Evolutionary conservation across 2,888 invertebrate species (phyloP).

Genomic region (Lasioglossum marginatum): DNA sequence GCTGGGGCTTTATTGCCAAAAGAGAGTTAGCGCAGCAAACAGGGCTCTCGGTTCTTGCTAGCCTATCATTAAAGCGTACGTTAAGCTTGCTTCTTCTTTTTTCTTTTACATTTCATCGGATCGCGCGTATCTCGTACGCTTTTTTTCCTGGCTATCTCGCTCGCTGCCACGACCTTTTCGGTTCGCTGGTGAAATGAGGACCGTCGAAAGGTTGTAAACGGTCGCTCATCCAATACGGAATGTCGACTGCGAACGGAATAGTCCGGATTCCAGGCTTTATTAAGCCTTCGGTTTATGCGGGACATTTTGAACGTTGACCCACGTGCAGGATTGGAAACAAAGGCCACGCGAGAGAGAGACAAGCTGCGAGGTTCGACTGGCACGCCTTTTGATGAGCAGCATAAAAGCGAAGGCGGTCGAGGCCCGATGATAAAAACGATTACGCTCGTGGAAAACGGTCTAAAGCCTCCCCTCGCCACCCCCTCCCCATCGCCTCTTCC

Average conservation of each 20-base stretch:
- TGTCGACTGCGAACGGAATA: slow-evolving; percentile 70
- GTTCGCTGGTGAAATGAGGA: slow-evolving; percentile 39
- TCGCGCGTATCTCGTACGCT: background rate
- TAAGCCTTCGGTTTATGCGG: slow-evolving; percentile 71
- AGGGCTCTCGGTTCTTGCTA: slow-evolving; percentile 58
- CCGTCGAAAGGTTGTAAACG: slow-evolving; percentile 69
- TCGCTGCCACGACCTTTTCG: background rate
- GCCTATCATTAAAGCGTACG: slow-evolving; percentile 72
- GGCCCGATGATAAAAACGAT: slow-evolving; percentile 55
- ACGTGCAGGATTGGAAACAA: slow-evolving; percentile 64
- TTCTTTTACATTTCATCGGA: slow-evolving; percentile 53
- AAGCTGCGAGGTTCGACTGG: slow-evolving; percentile 42
- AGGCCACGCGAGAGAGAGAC: slow-evolving; percentile 36
- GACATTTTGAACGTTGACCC: slow-evolving; percentile 64
- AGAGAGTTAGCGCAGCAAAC: slow-evolving; percentile 46
- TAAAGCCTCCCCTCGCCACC: background rate
- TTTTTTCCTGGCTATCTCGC: background rate
- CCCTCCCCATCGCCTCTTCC: background rate
- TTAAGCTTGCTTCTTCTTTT: slow-evolving; percentile 58
- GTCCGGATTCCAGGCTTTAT: slow-evolving; percentile 75
- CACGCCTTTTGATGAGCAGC: slow-evolving; percentile 61
- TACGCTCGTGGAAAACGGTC: slow-evolving; percentile 38
- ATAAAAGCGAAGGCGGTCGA: slow-evolving; percentile 58
- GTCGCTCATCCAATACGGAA: slow-evolving; percentile 74
- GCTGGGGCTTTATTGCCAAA: slow-evolving; percentile 65